Conservation (phyloP, 2,113 vertebrate species). For the Plectropomus leopardus region DNA sequence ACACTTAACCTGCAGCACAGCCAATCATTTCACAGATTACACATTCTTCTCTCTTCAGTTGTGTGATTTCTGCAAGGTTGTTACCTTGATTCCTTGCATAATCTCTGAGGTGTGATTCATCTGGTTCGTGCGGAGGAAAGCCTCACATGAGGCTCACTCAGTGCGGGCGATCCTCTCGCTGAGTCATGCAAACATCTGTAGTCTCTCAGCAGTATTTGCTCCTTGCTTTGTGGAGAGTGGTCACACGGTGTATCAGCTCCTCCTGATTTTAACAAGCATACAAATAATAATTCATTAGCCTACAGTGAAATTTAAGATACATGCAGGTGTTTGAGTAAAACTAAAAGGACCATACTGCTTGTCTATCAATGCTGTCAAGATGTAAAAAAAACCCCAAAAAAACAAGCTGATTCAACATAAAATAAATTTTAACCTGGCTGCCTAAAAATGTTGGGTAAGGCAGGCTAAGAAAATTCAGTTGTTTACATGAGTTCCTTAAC, state of each 20-base stretch:
- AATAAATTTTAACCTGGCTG: no score
- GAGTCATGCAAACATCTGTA: slow-evolving; percentile 11
- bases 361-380: background rate
- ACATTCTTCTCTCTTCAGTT: background rate
- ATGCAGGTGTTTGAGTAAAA: background rate
- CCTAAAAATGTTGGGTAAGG: no score
- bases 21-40: background rate
- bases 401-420: no score
- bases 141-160: background rate
- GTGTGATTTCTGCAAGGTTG: background rate
- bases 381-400: no score
- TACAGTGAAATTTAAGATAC: background rate
- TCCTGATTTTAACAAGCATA: background rate
- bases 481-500: no score
- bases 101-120: slow-evolving; percentile 1
- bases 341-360: background rate
- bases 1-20: slow-evolving; percentile 38
- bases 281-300: background rate
- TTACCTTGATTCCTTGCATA: background rate
- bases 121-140: background rate
- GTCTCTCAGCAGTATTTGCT: background rate
- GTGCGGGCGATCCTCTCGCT: background rate
- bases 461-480: no score
- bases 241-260: background rate
- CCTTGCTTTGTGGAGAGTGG: background rate